A percentile compares a stretch with the other conserved stretches of the same genome.
Evolutionary conservation across 2,113 vertebrate genomes (phyloP).

Genomic region (Australoheros scitulus): DNA sequence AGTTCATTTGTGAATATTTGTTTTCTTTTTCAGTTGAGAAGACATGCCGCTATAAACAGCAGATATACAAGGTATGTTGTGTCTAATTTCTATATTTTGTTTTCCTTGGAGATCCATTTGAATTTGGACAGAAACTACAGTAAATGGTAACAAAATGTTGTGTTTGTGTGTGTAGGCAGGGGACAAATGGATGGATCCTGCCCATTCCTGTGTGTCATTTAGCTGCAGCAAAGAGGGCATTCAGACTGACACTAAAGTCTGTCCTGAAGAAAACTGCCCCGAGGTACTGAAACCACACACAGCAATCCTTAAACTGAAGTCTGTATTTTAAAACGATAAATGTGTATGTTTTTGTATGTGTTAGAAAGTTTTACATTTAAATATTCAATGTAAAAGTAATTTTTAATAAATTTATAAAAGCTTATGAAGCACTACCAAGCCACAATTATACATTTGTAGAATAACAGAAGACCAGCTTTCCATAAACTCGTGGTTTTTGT

Average conservation of each 20-base stretch:
- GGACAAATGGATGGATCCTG: slow-evolving; percentile 61
- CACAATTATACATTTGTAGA: not conserved
- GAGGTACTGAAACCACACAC: slow-evolving; percentile 41
- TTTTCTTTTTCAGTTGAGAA: slow-evolving; percentile 68
- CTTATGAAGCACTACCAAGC: too few species aligned
- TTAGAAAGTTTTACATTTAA: too few species aligned
- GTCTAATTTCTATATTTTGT: not conserved
- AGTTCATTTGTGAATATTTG: not conserved
- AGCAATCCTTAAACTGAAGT: not conserved
- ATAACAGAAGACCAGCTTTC: not conserved
- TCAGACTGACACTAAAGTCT: slow-evolving; percentile 47
- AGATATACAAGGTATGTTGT: slow-evolving; percentile 61
- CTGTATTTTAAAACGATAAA: not conserved
- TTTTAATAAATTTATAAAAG: too few species aligned
- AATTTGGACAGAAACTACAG: not conserved
- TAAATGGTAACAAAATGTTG: not conserved
- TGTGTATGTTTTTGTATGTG: too few species aligned
- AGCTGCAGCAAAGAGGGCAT: slow-evolving; percentile 60
- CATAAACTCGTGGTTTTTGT: not conserved
- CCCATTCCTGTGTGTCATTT: slow-evolving; percentile 56
- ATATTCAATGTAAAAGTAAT: too few species aligned
- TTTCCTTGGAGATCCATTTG: not conserved
- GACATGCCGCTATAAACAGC: slow-evolving; percentile 60
- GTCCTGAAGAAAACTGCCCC: slow-evolving; percentile 48
- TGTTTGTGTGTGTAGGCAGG: slow-evolving; percentile 56